Evolutionary conservation across 2,888 invertebrate species (phyloP), one percentile per base, ranked within the genome.

Genomic region (Phalangium opilio): DNA sequence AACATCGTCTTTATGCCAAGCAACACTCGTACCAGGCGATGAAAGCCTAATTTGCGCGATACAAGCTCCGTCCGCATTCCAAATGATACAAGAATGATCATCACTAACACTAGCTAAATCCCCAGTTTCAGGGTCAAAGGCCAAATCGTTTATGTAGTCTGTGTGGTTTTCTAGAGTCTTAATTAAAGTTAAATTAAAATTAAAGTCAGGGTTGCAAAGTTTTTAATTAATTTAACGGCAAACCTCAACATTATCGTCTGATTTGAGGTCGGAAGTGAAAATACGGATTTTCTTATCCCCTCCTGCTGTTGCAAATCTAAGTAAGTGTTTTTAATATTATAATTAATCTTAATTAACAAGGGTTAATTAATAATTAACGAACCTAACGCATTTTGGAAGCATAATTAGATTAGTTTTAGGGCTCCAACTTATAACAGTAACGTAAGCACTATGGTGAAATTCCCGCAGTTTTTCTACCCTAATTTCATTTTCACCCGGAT

Each of bases 21-120:
- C 72, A 0, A 77, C 75, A 18, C 63, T 56, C 59, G 69, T 63
- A 21, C 67, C 70, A 39, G 81, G 76, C 12, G 80, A 78, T 19
- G 73, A 73, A 17, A 83, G 66, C 50, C 73, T 69, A 59, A 81
- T 77, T 34, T 73, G 74, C 4, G 73, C 69, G 19, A 73, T 63
- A 56, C 72, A 71, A 54, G 71, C 69, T 50, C 68, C 67, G 27
- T 72, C 69, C 39, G 50, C 33, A 35, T 58, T 57, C 81, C 82
- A 83, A 21, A 83, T 66, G 58, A 75, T 74, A 58, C 80, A 81
- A 0, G 79, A 77, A 54, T 77, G 75, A 63, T 83, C 83, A 66
- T 83, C 83, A 55, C 81, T 77, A 2, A 76, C 77, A n/a, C 81
- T 81, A 14, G 79, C 81, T 44, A 83, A 62, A 48, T 74, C 74